A percentile compares a stretch with the other conserved stretches of the same genome.
These are phyloP conservation scores for Phenganax stokvisi DNA, from an alignment of 92 coral and sea anemone genomes.

Conservation along the genomic window DNA sequence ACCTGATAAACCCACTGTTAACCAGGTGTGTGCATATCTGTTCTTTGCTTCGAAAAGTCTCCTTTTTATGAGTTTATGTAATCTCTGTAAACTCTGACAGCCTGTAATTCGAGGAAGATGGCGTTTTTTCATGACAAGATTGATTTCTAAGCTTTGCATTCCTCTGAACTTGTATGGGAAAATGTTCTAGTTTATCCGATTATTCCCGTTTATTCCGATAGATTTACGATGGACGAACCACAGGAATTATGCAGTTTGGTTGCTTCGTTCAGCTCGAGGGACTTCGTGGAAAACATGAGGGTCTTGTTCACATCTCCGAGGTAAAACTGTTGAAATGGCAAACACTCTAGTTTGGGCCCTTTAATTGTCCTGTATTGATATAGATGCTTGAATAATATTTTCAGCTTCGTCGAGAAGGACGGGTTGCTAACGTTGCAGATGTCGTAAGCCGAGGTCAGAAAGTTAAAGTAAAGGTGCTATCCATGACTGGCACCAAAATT, in stretches of 20 bases:
- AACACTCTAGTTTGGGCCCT: not conserved
- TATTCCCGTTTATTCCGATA: constrained; percentile 21
- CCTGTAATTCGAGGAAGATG: not conserved
- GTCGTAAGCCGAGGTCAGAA: constrained; percentile 89
- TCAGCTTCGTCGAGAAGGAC: constrained; percentile 96
- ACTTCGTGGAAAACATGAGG: constrained; percentile 90
- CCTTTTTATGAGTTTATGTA: too few relatives aligned
- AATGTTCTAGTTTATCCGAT: too few relatives aligned
- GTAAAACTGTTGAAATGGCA: constrained; percentile 33
- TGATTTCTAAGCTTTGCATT: too few relatives aligned
- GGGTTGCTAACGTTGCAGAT: constrained; percentile 93
- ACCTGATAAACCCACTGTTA: constrained; percentile 68
- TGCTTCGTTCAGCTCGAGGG: constrained; percentile 97
- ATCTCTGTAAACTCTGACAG: not conserved
- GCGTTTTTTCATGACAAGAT: too few relatives aligned
- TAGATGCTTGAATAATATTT: not conserved
- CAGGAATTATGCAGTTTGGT: constrained; percentile 97
- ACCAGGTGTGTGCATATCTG: constrained; percentile 51
- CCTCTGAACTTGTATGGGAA: too few relatives aligned
- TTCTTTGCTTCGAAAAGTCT: too few relatives aligned
- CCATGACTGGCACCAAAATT: constrained; percentile 91
- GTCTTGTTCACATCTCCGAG: constrained; percentile 95
- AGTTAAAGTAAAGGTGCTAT: constrained; percentile 83
- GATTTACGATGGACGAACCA: constrained; percentile 86
- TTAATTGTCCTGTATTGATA: not conserved